phyloP scores from a whole-genome alignment of 2,113 vertebrate species.

The Platysternon megacephalum region DNA sequence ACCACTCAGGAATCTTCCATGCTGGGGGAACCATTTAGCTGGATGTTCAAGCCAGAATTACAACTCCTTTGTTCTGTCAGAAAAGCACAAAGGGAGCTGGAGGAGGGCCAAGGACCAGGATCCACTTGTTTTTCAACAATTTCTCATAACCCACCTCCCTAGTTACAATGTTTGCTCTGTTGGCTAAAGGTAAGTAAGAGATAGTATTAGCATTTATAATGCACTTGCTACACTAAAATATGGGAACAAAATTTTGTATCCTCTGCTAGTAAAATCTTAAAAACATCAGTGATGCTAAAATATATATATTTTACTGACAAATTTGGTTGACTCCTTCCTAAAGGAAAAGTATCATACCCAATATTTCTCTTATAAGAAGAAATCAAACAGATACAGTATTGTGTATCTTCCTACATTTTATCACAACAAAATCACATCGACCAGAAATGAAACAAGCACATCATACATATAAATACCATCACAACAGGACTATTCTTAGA shows the following conservation, averaged over 20 bases:
- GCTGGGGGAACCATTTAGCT: neutral
- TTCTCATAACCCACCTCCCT: neutral
- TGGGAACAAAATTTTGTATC: neutral
- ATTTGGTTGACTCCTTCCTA: neutral
- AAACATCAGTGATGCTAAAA: neutral
- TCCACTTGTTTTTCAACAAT: neutral
- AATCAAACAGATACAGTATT: neutral
- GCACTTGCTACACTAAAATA: neutral
- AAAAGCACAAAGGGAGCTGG: neutral
- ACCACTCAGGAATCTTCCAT: neutral
- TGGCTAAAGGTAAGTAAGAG: neutral
- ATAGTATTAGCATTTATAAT: neutral
- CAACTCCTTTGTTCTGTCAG: neutral
- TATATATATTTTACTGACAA: neutral
- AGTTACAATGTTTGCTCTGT: neutral
- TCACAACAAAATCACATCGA: neutral
- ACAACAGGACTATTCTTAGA: constrained; percentile 45
- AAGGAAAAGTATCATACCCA: neutral
- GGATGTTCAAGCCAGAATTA: neutral
- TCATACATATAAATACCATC: constrained; percentile 37
- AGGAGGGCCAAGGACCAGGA: neutral
- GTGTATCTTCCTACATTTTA: neutral
- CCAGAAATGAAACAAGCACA: constrained; percentile 15
- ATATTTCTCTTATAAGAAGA: neutral
- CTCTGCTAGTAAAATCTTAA: neutral